Evolutionary conservation across 2,797 vertebrate species (phyloP), one percentile per base, ranked within the genome.

Genomic region (Hypotaenidia philippensis): DNA sequence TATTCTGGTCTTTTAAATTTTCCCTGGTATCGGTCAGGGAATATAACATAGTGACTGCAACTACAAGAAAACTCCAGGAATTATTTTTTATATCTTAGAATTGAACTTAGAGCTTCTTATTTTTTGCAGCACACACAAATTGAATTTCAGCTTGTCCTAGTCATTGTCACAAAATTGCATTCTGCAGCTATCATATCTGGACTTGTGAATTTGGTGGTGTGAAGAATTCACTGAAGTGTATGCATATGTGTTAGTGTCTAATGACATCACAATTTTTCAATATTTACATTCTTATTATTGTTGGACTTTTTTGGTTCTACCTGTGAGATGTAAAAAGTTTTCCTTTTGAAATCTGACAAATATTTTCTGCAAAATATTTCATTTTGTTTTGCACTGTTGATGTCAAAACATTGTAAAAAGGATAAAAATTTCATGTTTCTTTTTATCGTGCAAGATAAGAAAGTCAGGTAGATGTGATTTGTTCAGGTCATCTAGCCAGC

Each of bases 41-140:
- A 65, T 4, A 70, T 36, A 77, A 77, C 0, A 1, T 3, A 70
- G 4, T 31, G 12, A 45, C 6, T 57, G 12, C 10, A 47, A 34
- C 26, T 29, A 22, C 14, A 60, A 22, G 8, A 50, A 49, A 50
- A 18, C 7, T 4, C 10, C 8, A 59, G 5, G 4, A 50, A 4
- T 32, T 72, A 14, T 36, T 77, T 77, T 4, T 53, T 79, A 87
- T 64, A 16, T 15, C 45, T 49, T 19, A 25, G 23, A 82, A 55
- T 15, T n/a, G n/a, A 79, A 65, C 26, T 65, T 79, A 29, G 9
- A 38, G 17, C 31, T 65, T 79, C n/a, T 57, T 76, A 45, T 9
- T 63, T 77, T 77, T 74, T 34, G 3, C 9, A 36, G 13, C 9
- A 36, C 23, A 38, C 5, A 32, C 2, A 70, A 74, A 47, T 9